Conservation (phyloP, 1,140 invertebrate genomes). For the Pectinophora gossypiella region DNA sequence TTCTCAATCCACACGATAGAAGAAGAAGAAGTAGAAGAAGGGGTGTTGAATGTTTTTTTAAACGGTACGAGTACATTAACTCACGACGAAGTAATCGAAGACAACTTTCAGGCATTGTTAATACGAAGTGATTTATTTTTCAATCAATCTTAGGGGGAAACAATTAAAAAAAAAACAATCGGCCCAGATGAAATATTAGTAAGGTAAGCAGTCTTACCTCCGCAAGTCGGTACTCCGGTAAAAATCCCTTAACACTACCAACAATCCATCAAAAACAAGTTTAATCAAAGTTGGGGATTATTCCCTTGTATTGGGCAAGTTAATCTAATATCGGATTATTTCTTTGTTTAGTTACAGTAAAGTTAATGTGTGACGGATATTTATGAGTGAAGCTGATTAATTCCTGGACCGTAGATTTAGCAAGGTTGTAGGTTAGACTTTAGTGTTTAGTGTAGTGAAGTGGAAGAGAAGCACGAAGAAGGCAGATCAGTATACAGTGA, state of each 20-base stretch:
- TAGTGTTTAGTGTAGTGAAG: not conserved
- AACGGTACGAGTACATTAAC: no score
- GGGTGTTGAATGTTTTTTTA: no score
- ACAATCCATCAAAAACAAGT: not conserved
- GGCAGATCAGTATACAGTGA: no score
- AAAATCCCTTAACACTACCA: no score
- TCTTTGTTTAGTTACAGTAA: slow-evolving; percentile 17
- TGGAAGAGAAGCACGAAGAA: no score
- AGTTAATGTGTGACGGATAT: slow-evolving; percentile 26
- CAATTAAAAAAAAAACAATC: not conserved
- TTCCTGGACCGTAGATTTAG: slow-evolving; percentile 11
- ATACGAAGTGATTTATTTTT: no score
- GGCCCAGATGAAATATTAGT: not conserved
- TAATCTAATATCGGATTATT: slow-evolving; percentile 22
- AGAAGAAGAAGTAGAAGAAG: no score
- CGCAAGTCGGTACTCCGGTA: no score
- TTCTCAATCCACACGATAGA: no score
- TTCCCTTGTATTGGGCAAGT: slow-evolving; percentile 10
- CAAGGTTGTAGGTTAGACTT: not conserved
- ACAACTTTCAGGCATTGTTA: no score
- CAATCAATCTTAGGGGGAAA: not conserved
- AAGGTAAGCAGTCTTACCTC: not conserved
- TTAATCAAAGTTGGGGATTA: not conserved
- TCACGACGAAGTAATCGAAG: no score
- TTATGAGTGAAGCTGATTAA: slow-evolving; percentile 46